A percentile compares a stretch with the other conserved stretches of the same genome.
phyloP scores from a whole-genome alignment of 2,888 invertebrate species.

The Epirrita christyi region DNA sequence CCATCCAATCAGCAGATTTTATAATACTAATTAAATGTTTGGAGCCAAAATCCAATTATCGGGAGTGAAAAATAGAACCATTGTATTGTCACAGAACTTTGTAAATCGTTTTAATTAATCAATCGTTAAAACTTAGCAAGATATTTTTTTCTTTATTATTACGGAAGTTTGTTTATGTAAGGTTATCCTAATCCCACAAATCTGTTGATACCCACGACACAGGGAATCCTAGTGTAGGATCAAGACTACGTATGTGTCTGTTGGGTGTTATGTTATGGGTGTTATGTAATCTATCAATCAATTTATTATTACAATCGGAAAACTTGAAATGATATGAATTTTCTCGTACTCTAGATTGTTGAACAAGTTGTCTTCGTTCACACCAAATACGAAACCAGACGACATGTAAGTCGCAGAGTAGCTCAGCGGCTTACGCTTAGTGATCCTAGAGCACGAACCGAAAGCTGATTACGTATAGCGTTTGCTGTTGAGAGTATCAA shows the following conservation, averaged over 20 bases:
- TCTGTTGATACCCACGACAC: no score
- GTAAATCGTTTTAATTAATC: constrained; percentile 7
- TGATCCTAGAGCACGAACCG: constrained; percentile 67
- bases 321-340: constrained; percentile 41
- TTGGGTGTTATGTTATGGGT: no score
- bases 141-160: neutral
- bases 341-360: constrained; percentile 74
- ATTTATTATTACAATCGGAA: neutral
- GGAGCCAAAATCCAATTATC: constrained; percentile 12
- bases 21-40: constrained; percentile 13
- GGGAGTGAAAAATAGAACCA: constrained; percentile 8
- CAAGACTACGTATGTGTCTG: no score
- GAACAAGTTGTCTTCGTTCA: constrained; percentile 80
- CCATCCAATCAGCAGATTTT: constrained; percentile 5
- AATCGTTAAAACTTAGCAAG: constrained; percentile 13
- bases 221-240: no score
- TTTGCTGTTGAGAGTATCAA: constrained; percentile 10
- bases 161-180: no score
- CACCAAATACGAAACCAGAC: constrained; percentile 70
- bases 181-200: no score
- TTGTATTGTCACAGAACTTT: constrained; percentile 10
- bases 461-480: constrained; percentile 53
- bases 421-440: constrained; percentile 68
- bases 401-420: constrained; percentile 74
- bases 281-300: no score